Base-by-base conservation (phyloP, 2,888 invertebrate species). In the Platyscelio sp. region DNA sequence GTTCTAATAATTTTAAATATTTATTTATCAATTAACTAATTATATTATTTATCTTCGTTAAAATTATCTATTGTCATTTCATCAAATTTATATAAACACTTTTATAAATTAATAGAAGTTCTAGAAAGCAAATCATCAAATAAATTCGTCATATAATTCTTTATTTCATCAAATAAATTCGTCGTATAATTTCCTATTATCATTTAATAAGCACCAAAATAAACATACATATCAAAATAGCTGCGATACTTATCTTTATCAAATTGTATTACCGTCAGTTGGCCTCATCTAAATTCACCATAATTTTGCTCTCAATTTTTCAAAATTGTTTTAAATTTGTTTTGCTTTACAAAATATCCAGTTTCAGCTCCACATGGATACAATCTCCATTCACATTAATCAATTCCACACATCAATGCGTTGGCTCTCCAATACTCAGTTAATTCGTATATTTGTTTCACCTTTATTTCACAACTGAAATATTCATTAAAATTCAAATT, bases 141-240 rank as follows among this genome's bases (percentile, higher is more conserved):
- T 43, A 43, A 43, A 43, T 43, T 43, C 43, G n/a, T 49, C 49
- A 3, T 49, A 49, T 18, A 18, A 49, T 18, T 49, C 20, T 18
- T 20, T 49, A 2, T 49, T 33, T 7, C 9, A 33, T 33, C 33
- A 43, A 43, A 43, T 43, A 43, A 43, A 43, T 43, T 43, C 43
- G n/a, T 49, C 49, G 3, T 49, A 49, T 18, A 18, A 49, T 18
- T 49, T 49, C 9, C 49, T 49, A 9, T 49, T 49, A 49, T 49
- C 20, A 49, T 49, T 49, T 20, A 49, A 49, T 49, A 18, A 2
- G 9, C 49, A 49, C 9, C 15, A 13, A 49, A 49, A 49, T 20
- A 49, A 18, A 49, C 49, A 49, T 49, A 49, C 49, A 49, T 18
- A 49, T 18, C 49, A 49, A 49, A 49, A 49, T 49, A 49, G 49